Evolutionary conservation across 2,888 invertebrate species (phyloP).

Genomic region (Augiades crinisus): DNA sequence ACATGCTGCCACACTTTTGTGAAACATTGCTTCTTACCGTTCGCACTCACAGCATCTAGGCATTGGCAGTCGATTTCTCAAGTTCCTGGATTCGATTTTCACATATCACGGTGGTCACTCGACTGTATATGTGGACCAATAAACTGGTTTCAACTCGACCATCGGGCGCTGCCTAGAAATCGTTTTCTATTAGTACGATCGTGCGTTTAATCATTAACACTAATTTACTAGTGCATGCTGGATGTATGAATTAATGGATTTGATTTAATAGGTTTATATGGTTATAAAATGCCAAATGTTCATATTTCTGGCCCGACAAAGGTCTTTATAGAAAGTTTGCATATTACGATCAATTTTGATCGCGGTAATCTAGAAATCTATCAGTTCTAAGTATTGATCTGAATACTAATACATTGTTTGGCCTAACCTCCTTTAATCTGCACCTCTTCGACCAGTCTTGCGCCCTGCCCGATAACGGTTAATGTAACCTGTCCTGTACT

Average conservation of each 20-base stretch:
- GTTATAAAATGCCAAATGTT: background rate
- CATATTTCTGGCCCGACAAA: background rate
- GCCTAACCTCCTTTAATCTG: too few relatives aligned
- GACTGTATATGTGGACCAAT: conserved; percentile 74
- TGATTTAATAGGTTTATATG: background rate
- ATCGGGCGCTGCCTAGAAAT: conserved; percentile 69
- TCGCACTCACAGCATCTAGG: conserved; percentile 30
- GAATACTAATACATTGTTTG: too few relatives aligned
- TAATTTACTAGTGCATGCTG: conserved; percentile 37
- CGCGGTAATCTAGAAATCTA: too few relatives aligned
- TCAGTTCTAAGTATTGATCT: too few relatives aligned
- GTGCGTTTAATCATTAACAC: conserved; percentile 64
- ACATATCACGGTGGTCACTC: conserved; percentile 68
- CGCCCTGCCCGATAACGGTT: too few relatives aligned
- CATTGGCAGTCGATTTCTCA: conserved; percentile 51
- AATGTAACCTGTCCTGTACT: too few relatives aligned
- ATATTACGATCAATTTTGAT: too few relatives aligned
- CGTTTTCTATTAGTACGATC: conserved; percentile 76
- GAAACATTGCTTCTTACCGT: conserved; percentile 13
- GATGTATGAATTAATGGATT: conserved; percentile 8
- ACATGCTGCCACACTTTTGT: background rate
- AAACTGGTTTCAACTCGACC: conserved; percentile 73
- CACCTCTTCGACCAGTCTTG: too few relatives aligned
- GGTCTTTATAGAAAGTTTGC: too few relatives aligned
- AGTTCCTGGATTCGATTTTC: conserved; percentile 69